Evolutionary conservation across 2,113 vertebrate species (phyloP).

Genomic region (Psammodynastes pulverulentus): DNA sequence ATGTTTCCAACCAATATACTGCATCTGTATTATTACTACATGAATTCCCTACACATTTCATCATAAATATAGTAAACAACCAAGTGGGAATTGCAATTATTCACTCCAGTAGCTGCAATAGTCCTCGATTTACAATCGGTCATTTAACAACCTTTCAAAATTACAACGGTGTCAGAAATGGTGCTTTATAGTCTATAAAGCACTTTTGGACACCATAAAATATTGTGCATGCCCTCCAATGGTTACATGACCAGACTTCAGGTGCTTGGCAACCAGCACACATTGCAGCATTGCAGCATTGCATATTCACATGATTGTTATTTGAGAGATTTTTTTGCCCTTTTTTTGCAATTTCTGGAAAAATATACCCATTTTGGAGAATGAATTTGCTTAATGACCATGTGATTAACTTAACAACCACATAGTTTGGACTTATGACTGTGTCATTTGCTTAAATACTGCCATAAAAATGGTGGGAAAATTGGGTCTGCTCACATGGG

Average conservation of each 20-base stretch:
- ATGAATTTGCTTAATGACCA: neutral
- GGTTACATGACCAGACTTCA: neutral
- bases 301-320: neutral
- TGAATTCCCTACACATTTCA: neutral
- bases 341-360: too few species aligned
- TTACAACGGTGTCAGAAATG: neutral
- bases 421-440: neutral
- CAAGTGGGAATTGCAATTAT: neutral
- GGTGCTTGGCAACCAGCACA: neutral
- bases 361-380: neutral
- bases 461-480: neutral
- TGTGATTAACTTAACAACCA: neutral
- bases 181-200: neutral
- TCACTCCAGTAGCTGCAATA: neutral
- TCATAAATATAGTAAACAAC: neutral
- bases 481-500: neutral
- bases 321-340: neutral
- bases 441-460: neutral
- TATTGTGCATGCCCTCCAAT: neutral
- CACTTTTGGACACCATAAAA: neutral
- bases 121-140: neutral
- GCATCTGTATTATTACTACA: neutral
- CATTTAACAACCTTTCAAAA: neutral
- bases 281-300: neutral
- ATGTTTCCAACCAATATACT: neutral